A percentile compares a stretch with the other conserved stretches of the same genome.
Conservation (phyloP, 2,797 vertebrate genomes). For the Pseudochromis fuscus region DNA sequence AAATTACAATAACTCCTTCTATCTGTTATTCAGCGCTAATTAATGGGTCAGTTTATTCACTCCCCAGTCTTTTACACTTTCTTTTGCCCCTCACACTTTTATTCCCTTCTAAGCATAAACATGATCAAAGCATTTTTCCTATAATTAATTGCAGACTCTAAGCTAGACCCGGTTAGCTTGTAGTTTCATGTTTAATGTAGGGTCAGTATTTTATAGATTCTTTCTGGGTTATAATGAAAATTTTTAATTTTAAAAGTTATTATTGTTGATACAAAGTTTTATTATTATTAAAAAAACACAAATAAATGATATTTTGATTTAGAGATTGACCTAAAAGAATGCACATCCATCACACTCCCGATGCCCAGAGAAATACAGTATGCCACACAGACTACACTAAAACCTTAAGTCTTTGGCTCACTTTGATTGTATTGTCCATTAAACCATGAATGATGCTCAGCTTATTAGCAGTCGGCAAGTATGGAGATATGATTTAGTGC, state of each 20-base stretch:
- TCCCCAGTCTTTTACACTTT: slow-evolving; percentile 57
- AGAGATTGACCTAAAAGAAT: slow-evolving; percentile 19
- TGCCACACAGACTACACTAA: slow-evolving; percentile 2
- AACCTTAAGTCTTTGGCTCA: slow-evolving; percentile 36
- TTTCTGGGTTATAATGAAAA: slow-evolving; percentile 34
- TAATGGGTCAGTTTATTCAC: slow-evolving; percentile 68
- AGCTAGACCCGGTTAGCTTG: slow-evolving; percentile 43
- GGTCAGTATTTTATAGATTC: slow-evolving; percentile 49
- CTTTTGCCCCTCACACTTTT: slow-evolving; percentile 48
- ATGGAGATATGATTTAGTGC: slow-evolving; percentile 56
- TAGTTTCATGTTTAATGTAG: slow-evolving; percentile 60
- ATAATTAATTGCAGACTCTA: slow-evolving; percentile 67
- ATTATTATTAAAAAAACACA: background rate
- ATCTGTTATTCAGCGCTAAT: slow-evolving; percentile 67
- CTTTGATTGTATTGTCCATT: slow-evolving; percentile 45
- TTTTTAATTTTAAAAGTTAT: background rate
- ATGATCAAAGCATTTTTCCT: slow-evolving; percentile 67
- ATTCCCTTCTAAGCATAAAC: slow-evolving; percentile 62
- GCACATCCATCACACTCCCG: background rate
- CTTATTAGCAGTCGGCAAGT: slow-evolving; percentile 52
- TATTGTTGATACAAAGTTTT: background rate
- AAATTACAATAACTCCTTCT: slow-evolving; percentile 72
- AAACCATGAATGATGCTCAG: slow-evolving; percentile 48
- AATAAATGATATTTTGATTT: background rate
- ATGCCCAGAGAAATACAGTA: slow-evolving; percentile 14